Base-by-base conservation (phyloP, 2,797 vertebrate genomes). In the Fringilla coelebs region DNA sequence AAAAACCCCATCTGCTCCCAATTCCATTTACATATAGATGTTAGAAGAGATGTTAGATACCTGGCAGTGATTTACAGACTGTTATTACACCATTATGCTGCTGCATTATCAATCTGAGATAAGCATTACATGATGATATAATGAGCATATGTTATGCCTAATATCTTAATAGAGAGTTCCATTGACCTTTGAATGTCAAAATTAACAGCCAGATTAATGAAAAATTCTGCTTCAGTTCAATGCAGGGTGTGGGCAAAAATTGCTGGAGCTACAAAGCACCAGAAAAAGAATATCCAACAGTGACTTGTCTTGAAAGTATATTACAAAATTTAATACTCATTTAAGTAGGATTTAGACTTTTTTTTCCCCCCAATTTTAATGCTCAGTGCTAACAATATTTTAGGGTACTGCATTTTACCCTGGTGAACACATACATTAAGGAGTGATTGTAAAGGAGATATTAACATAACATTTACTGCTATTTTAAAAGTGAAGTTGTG, bases 401-500 rank as follows among this genome's bases (percentile, higher is more conserved):
- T 52, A 88, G 49, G 17, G 54, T 46, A 24, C 20, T 62, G 31
- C 63, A 57, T 78, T 86, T 76, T 73, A 83, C 81, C 40, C 70
- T 51, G 31, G 74, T 63, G 67, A 91, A 76, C 61, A 87, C 40
- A 70, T 14, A 60, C 51, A 76, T 61, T 81, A 78, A 84, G 54
- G 21, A 89, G 24, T 45, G 48, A 81, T 73, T 91, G 86, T 73
- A 82, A 86, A 41, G 36, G 25, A 84, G 28, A 32, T 34, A 82
- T 75, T 85, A 91, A 49, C 41, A 34, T 81, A 78, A 74, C 13
- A 55, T 89, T 94, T 94, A 85, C 43, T 66, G 36, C 48, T 88
- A 32, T 86, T 95, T 88, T 81, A 78, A 81, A 94, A 77, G 76
- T 18, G 17, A 85, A 93, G 29, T 46, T 81, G 85, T 91, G 74